Evolutionary conservation across 1,140 invertebrate genomes (phyloP).

Genomic region (Capitella teleta): DNA sequence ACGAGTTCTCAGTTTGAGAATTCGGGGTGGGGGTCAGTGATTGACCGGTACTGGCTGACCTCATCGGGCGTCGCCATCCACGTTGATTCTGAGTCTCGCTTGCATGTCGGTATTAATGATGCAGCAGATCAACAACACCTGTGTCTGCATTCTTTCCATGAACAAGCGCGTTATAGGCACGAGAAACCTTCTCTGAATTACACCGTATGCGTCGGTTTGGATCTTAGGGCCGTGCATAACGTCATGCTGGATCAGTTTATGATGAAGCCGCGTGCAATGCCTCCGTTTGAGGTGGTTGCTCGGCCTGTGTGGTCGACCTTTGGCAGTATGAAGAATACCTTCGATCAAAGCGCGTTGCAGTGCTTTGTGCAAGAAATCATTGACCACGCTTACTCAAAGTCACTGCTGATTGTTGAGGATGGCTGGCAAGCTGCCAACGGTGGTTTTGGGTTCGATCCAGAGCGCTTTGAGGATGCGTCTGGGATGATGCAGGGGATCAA

Average conservation of each 20-base stretch:
- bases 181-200: too few relatives aligned
- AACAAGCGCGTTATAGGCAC: too few relatives aligned
- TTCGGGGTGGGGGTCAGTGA: slow-evolving; percentile 10
- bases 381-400: slow-evolving; percentile 53
- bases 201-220: too few relatives aligned
- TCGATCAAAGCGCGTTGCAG: slow-evolving; percentile 51
- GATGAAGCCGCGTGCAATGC: too few relatives aligned
- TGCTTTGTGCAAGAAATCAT: slow-evolving; percentile 42
- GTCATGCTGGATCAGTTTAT: too few relatives aligned
- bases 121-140: too few relatives aligned
- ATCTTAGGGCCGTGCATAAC: too few relatives aligned
- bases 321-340: slow-evolving; percentile 55
- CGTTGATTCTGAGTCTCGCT: slow-evolving; percentile 22
- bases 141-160: too few relatives aligned
- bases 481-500: too few relatives aligned
- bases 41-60: slow-evolving; percentile 17
- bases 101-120: slow-evolving; percentile 32
- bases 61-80: slow-evolving; percentile 26
- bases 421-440: slow-evolving; percentile 79
- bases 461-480: too few relatives aligned
- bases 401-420: slow-evolving; percentile 78
- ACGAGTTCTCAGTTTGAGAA: background rate
- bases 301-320: slow-evolving; percentile 83
- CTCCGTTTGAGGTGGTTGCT: too few relatives aligned
- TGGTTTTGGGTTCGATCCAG: too few relatives aligned